Evolutionary conservation across 35 echinoderm and acorn worm genomes (phyloP).

Genomic region (Anneissia japonica): DNA sequence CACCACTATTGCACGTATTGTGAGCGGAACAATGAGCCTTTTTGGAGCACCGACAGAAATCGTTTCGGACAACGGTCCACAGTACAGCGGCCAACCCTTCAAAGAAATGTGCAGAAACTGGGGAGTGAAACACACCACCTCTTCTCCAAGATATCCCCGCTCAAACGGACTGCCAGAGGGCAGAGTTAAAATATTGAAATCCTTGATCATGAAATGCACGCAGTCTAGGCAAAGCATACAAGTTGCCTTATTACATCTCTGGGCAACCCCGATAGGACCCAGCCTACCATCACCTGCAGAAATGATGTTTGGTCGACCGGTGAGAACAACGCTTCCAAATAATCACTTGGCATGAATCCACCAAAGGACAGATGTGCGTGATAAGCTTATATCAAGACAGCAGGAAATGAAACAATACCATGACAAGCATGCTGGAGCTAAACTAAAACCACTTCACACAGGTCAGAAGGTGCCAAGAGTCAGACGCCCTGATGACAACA

Average conservation of each 20-base stretch:
- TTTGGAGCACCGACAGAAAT: slow-evolving; percentile 48
- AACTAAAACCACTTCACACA: no score
- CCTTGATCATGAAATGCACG: slow-evolving; percentile 46
- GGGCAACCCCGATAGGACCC: slow-evolving; percentile 31
- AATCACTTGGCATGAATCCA: no score
- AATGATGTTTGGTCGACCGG: slow-evolving; percentile 41
- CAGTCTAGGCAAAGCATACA: slow-evolving; percentile 37
- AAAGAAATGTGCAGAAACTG: slow-evolving; percentile 42
- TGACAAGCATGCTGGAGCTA: no score
- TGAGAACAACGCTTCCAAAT: slow-evolving; percentile 26
- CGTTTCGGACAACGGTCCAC: slow-evolving; percentile 50
- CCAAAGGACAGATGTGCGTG: no score
- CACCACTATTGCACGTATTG: slow-evolving; percentile 12
- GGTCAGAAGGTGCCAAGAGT: no score
- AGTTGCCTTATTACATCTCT: slow-evolving; percentile 36
- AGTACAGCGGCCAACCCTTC: slow-evolving; percentile 43
- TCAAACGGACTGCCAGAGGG: slow-evolving; percentile 48
- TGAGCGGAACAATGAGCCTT: slow-evolving; percentile 30
- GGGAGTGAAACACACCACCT: slow-evolving; percentile 49
- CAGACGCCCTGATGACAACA: no score
- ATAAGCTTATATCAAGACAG: no score
- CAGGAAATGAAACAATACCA: no score
- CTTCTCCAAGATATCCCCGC: slow-evolving; percentile 42
- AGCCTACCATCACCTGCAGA: slow-evolving; percentile 39
- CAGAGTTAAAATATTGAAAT: slow-evolving; percentile 47